Evolutionary conservation across 2,113 vertebrate species (phyloP), one percentile per base, ranked within the genome.

Genomic region (Chinchilla lanigera): DNA sequence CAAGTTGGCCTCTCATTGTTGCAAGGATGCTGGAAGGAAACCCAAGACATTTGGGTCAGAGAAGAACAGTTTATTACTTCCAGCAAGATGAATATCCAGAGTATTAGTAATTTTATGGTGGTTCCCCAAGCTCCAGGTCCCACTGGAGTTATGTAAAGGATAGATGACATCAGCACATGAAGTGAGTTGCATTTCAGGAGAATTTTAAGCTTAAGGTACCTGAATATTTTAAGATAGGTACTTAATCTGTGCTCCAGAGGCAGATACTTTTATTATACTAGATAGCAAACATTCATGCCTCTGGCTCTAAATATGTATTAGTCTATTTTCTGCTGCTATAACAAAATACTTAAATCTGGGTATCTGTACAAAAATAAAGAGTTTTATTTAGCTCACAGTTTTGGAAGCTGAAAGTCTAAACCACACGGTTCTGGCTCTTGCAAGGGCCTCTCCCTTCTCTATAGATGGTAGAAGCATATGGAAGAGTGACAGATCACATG

Each of bases 71-170:
- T 90, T 54, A 33, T 77, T 89, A n/a, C 17, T 54, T 54, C 84
- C 24, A 67, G 83, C 24, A 78, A 91, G 24, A 71, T n/a, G 2
- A 65, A 10, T 71, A 92, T n/a, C 60, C 8, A 80, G n/a, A 71
- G 26, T 41, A 65, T 50, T 38, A n/a, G 26, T 35, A 89, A 19
- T 91, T 97, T 88, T 91, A 38, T 93, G 35, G n/a, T 92, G 7
- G 52, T 56, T 28, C 20, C 19, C 19, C 16, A 84, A 61, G n/a
- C 2, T 60, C 30, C 60, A 71, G 3, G 17, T 97, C 33, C 54
- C 82, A 60, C 20, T 33, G 13, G n/a, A 60, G 65, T 80, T 69
- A 63, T 19, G 20, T 95, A 78, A 75, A 95, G 35, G 75, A 30
- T 38, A 77, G 73, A 26, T 77, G 44, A 77, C 10, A 91, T 24